Percentiles rank a stretch among this genome's conserved stretches.
Conservation (phyloP, 2,888 invertebrate species). For the Cataglyphis livida region DNA sequence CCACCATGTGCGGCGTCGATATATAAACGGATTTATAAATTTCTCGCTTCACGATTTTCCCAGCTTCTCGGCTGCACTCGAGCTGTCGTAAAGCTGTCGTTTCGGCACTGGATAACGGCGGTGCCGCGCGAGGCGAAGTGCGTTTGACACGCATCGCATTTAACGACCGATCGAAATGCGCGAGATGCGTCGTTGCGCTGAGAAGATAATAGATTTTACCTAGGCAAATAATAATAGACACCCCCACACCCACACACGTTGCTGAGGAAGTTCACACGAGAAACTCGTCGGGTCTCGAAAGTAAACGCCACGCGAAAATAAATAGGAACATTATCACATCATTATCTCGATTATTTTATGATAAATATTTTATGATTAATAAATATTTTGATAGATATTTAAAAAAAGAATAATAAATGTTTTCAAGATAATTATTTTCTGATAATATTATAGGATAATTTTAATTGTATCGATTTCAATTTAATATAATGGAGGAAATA, state of each 20-base stretch:
- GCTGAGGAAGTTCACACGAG: not conserved
- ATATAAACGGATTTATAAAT: slow-evolving; percentile 56
- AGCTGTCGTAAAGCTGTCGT: slow-evolving; percentile 48
- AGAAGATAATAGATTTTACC: slow-evolving; percentile 37
- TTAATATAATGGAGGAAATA: not conserved
- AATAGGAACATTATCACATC: not conserved
- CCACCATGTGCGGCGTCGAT: slow-evolving; percentile 10
- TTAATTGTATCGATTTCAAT: not conserved
- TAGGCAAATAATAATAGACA: slow-evolving; percentile 9
- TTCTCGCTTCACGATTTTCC: slow-evolving; percentile 36
- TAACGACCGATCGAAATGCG: slow-evolving; percentile 35
- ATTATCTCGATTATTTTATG: not conserved
- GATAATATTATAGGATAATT: not conserved
- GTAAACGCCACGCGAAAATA: not conserved
- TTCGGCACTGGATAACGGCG: slow-evolving; percentile 26
- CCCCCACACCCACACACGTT: not conserved
- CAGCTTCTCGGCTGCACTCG: slow-evolving; percentile 19
- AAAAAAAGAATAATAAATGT: too few relatives aligned
- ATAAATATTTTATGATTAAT: too few relatives aligned
- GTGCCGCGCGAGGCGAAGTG: slow-evolving; percentile 27
- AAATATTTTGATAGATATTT: too few relatives aligned
- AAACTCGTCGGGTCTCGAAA: not conserved
- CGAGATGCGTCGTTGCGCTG: slow-evolving; percentile 15
- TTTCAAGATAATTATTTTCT: not conserved
- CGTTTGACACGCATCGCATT: slow-evolving; percentile 41